phyloP scores from a whole-genome alignment of 2,888 invertebrate genomes.

The Phalera bucephala region DNA sequence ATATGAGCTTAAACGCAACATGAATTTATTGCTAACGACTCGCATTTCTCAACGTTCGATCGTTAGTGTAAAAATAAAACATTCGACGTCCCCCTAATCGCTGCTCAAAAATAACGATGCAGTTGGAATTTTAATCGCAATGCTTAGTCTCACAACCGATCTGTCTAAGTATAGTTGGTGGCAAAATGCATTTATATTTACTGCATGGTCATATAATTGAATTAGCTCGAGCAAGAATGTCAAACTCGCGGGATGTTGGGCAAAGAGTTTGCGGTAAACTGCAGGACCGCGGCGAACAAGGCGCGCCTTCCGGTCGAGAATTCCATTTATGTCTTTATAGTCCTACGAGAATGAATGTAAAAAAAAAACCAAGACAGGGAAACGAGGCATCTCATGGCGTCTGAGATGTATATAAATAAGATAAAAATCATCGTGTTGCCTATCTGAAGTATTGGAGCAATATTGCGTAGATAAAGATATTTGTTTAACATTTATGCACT shows the following conservation, averaged over 20 bases:
- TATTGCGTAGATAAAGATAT: too few relatives aligned
- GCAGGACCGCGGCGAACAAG: slow-evolving; percentile 35
- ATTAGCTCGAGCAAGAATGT: slow-evolving; percentile 39
- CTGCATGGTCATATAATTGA: slow-evolving; percentile 34
- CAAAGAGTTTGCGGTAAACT: slow-evolving; percentile 34
- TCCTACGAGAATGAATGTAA: slow-evolving; percentile 28
- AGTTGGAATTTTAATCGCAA: slow-evolving; percentile 26
- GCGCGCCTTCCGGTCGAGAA: slow-evolving; percentile 35
- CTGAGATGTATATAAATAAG: slow-evolving; percentile 12
- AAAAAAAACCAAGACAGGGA: slow-evolving; percentile 18
- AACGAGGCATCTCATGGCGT: slow-evolving; percentile 15
- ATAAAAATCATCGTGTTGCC: too few relatives aligned
- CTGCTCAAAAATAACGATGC: slow-evolving; percentile 15
- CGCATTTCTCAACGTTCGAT: slow-evolving; percentile 54
- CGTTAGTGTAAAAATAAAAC: slow-evolving; percentile 30
- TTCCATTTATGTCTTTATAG: slow-evolving; percentile 39
- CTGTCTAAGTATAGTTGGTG: slow-evolving; percentile 21
- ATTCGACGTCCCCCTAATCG: slow-evolving; percentile 6
- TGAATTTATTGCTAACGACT: slow-evolving; percentile 54
- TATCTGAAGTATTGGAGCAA: too few relatives aligned
- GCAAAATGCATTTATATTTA: slow-evolving; percentile 25
- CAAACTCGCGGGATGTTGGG: slow-evolving; percentile 30
- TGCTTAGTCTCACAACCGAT: slow-evolving; percentile 24
- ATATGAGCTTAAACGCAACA: slow-evolving; percentile 55
- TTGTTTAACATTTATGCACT: too few relatives aligned